Conservation (phyloP, 2,888 invertebrate genomes). For the Plemyria rubiginata region DNA sequence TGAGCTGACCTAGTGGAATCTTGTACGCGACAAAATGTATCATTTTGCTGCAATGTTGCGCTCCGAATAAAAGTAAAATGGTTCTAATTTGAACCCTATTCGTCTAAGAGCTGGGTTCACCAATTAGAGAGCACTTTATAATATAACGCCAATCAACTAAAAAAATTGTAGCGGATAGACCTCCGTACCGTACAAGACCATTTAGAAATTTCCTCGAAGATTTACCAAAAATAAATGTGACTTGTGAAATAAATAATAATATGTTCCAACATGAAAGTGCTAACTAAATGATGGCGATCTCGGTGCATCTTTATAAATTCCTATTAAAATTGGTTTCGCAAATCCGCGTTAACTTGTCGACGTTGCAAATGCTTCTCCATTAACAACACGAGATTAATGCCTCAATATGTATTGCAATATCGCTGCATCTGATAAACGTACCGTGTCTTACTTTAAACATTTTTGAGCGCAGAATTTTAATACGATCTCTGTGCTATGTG, state of each 20-base stretch:
- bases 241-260: background rate
- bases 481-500: too few relatives aligned
- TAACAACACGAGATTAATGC: conserved; percentile 47
- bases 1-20: conserved; percentile 25
- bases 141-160: conserved; percentile 26
- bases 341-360: conserved; percentile 25
- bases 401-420: conserved; percentile 49
- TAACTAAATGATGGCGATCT: background rate
- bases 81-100: conserved; percentile 20
- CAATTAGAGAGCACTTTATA: conserved; percentile 30
- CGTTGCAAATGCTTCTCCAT: conserved; percentile 32
- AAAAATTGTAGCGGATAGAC: background rate
- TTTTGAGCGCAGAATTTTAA: too few relatives aligned
- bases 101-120: conserved; percentile 12
- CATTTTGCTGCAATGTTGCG: conserved; percentile 21
- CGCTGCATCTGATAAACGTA: conserved; percentile 16
- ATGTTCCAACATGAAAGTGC: background rate
- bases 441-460: background rate
- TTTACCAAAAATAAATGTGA: background rate
- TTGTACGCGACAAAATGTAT: conserved; percentile 24
- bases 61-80: conserved; percentile 33
- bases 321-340: conserved; percentile 8
- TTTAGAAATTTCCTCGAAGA: background rate
- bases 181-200: background rate
- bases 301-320: conserved; percentile 13